Evolutionary conservation across 2,888 invertebrate species (phyloP), one percentile per base, ranked within the genome.

Genomic region (Mesorhabditis spiculigera): DNA sequence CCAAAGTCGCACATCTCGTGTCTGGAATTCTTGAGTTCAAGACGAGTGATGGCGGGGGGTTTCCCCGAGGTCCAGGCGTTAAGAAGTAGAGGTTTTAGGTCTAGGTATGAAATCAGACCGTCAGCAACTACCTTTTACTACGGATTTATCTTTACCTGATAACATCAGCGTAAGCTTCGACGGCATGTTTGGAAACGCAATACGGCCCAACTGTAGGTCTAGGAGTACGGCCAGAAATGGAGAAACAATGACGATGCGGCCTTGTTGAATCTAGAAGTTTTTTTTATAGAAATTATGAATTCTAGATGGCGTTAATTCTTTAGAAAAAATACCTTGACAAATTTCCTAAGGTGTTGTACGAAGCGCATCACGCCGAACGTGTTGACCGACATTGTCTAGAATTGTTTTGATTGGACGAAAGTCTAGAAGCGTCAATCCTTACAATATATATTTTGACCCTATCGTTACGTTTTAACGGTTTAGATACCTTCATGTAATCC

Each of bases 211-310:
- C 75, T 4, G 74, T 73, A 10, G 82, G 79, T 13, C 76, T 86
- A 4, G 87, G 81, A 41, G 86, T 70, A 44, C 84, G 74, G 5
- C 87, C 87, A 71, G 86, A 85, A 45, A 86, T 84, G 72, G 86
- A 86, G 4, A 87, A 86, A 87, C 84, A 74, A 86, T 88, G 13
- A 88, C 80, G 50, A 88, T 79, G 50, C 87, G 78, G 4, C 87
- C 87, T 41, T 78, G 63, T 63, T 63, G 63, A 3, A 63, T 63
- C 63, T 63, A 16, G 3, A 16, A 16, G 50, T 50, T 50, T 50
- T 50, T 6, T n/a, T n/a, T n/a, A n/a, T n/a, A n/a, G n/a, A n/a
- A 50, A 13, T 50, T 6, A 50, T 50, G 6, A 13, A 13, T 50
- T 50, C 13, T 10, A 50, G 50, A 50, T 6, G 50, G 6, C 13